Evolutionary conservation across 2,888 invertebrate species (phyloP).

Genomic region (Leptopilina myrica): DNA sequence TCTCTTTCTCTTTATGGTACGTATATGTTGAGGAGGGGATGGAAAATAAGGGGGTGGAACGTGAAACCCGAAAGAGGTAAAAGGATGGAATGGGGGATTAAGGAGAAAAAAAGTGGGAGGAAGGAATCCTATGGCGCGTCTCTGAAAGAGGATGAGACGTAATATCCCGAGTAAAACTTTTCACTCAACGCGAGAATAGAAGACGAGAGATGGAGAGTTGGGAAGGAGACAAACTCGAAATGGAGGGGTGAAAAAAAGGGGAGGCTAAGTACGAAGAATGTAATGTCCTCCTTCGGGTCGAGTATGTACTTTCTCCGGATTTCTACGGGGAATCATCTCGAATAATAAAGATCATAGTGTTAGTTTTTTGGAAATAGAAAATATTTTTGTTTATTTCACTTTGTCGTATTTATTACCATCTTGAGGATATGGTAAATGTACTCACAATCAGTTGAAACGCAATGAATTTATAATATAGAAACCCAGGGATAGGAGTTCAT

Average conservation of each 20-base stretch:
- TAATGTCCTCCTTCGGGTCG: conserved; percentile 68
- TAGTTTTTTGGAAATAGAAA: neutral
- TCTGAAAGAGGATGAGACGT: conserved; percentile 64
- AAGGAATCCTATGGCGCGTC: conserved; percentile 54
- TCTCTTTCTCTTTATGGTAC: conserved; percentile 35
- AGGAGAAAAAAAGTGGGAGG: conserved; percentile 40
- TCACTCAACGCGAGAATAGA: conserved; percentile 62
- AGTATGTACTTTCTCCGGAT: conserved; percentile 67
- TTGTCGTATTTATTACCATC: no score
- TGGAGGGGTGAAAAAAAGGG: conserved; percentile 39
- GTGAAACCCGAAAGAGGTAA: conserved; percentile 45
- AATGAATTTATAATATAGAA: no score
- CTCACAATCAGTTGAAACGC: no score
- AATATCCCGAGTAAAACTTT: conserved; percentile 75
- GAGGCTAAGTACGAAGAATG: conserved; percentile 65
- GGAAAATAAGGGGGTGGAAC: conserved; percentile 38
- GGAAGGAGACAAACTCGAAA: conserved; percentile 38
- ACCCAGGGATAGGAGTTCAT: no score
- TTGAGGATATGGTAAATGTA: no score
- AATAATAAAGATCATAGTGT: conserved; percentile 72
- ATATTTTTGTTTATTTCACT: neutral
- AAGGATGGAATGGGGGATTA: conserved; percentile 37
- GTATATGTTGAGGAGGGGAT: neutral
- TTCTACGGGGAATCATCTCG: conserved; percentile 68
- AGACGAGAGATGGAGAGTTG: conserved; percentile 7